phyloP scores from a whole-genome alignment of 2,113 vertebrate species.

The Callithrix jacchus region DNA sequence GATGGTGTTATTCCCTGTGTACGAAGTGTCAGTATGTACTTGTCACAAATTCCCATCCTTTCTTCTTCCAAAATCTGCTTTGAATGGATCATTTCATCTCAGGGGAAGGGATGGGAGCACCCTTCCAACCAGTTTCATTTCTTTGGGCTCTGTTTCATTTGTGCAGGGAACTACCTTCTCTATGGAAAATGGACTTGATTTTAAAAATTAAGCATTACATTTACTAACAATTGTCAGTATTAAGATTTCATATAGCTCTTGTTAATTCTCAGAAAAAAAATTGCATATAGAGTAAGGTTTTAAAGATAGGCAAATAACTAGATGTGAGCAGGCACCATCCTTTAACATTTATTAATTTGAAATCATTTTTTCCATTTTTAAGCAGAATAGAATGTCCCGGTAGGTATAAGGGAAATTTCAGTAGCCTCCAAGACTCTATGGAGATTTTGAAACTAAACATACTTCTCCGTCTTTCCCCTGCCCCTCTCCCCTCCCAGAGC shows the following conservation, averaged over 20 bases:
- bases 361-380: constrained; percentile 36
- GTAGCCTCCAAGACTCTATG: neutral
- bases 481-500: neutral
- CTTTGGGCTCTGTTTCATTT: neutral
- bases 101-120: neutral
- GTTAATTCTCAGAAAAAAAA: no score
- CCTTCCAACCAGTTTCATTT: neutral
- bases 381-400: neutral
- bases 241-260: constrained; percentile 13
- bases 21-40: neutral
- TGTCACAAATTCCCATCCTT: neutral
- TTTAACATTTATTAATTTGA: constrained; percentile 42
- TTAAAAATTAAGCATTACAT: neutral
- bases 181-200: neutral
- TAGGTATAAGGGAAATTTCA: neutral
- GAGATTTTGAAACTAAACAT: neutral
- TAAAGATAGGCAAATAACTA: neutral
- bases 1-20: neutral
- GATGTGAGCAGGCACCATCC: neutral
- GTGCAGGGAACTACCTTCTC: neutral
- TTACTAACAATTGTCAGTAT: neutral
- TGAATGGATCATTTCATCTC: neutral
- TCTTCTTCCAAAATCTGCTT: neutral
- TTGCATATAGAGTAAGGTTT: neutral
- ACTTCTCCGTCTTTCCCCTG: neutral